These are phyloP conservation scores for Amazona finschi DNA, from an alignment of 2,797 vertebrate species.

Conservation along the genomic window DNA sequence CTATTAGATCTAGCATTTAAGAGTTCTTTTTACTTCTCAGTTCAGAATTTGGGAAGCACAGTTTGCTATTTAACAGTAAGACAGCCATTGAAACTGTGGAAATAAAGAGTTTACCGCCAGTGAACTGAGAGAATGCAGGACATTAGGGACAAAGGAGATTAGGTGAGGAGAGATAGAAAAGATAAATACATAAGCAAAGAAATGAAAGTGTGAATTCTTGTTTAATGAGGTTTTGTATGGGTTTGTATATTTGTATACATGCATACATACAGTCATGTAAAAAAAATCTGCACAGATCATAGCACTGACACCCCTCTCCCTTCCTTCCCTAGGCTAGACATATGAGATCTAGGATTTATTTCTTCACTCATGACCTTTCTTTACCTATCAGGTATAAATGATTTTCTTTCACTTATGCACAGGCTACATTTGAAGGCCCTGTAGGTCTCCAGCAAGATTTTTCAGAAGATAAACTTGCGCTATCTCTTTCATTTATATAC, in stretches of 20 bases:
- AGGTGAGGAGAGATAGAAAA: background rate
- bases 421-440: slow-evolving; percentile 39
- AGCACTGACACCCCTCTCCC: background rate
- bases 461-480: background rate
- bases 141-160: background rate
- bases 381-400: slow-evolving; percentile 38
- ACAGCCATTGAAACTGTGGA: background rate
- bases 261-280: background rate
- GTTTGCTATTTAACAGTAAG: background rate
- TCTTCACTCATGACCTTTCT: slow-evolving; percentile 50
- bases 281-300: background rate
- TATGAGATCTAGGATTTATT: background rate
- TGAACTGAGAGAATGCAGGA: background rate
- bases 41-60: background rate
- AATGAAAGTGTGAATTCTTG: background rate
- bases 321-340: background rate
- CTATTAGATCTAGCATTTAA: background rate
- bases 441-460: slow-evolving; percentile 25
- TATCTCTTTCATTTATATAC: background rate
- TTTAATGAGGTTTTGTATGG: background rate
- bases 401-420: slow-evolving; percentile 63
- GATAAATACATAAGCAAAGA: background rate
- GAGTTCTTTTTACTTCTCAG: background rate
- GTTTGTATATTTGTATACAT: background rate
- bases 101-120: background rate